Percentiles rank a stretch among this genome's conserved stretches.
Conservation (phyloP, 2,888 invertebrate species). For the Polydrusus cervinus region DNA sequence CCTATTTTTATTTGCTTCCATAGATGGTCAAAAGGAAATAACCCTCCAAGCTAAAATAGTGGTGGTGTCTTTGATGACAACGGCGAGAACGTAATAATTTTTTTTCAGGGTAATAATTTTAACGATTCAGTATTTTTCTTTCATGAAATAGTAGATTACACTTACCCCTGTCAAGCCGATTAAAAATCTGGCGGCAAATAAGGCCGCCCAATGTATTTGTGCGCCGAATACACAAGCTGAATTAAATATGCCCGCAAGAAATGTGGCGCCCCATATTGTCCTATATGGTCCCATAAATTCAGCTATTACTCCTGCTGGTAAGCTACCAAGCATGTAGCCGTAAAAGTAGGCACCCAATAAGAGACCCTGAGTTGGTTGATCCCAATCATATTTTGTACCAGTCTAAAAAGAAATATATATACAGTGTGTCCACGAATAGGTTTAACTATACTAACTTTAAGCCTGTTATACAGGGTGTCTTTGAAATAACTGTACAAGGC, state of each 20-base stretch:
- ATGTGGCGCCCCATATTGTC: conserved; percentile 50
- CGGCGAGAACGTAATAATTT: too few species aligned
- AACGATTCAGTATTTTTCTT: too few species aligned
- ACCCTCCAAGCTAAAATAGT: too few species aligned
- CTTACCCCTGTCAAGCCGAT: conserved; percentile 77
- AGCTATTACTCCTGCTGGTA: conserved; percentile 60
- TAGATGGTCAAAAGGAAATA: too few species aligned
- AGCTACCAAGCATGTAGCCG: conserved; percentile 59
- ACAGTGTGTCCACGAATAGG: too few species aligned
- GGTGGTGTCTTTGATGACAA: too few species aligned
- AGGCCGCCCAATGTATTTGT: conserved; percentile 72
- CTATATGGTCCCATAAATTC: conserved; percentile 61
- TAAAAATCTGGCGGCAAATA: conserved; percentile 74
- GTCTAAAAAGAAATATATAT: conserved; percentile 54
- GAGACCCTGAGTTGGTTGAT: conserved; percentile 58
- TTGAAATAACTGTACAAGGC: too few species aligned
- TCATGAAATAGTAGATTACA: conserved; percentile 41
- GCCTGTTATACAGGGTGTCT: too few species aligned
- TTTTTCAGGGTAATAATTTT: too few species aligned
- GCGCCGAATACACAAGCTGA: conserved; percentile 75
- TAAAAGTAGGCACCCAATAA: conserved; percentile 61
- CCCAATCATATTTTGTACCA: conserved; percentile 61
- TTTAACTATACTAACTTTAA: too few species aligned
- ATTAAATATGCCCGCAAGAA: conserved; percentile 53
- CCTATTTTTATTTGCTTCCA: too few species aligned